Evolutionary conservation across 1,140 invertebrate genomes (phyloP).

Genomic region (Philotrypesis tridentata): DNA sequence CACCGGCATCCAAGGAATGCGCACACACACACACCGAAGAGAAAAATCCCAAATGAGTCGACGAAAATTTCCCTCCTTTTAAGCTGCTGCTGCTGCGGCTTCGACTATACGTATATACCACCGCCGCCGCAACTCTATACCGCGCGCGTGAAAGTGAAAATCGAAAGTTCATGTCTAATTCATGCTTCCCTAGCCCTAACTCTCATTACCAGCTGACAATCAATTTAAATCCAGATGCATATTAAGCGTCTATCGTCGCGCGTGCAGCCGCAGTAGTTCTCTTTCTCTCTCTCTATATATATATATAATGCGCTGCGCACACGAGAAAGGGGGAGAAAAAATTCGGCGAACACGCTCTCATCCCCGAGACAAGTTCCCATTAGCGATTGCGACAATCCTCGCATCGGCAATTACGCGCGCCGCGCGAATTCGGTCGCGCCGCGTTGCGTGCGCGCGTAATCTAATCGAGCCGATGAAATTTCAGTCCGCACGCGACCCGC

Average conservation of each 20-base stretch:
- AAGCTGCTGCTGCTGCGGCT: background rate
- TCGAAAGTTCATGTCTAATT: slow-evolving; percentile 29
- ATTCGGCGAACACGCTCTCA: background rate
- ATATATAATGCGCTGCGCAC: too few relatives aligned
- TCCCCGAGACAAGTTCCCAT: background rate
- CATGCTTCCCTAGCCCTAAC: background rate
- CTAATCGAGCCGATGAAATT: slow-evolving; percentile 27
- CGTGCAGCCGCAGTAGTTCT: too few relatives aligned
- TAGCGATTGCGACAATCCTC: background rate
- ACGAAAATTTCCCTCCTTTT: background rate
- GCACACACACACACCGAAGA: too few relatives aligned
- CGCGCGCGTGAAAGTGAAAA: background rate
- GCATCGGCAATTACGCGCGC: background rate
- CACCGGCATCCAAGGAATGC: background rate
- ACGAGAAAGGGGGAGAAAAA: too few relatives aligned
- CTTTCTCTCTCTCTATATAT: too few relatives aligned
- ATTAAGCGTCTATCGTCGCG: background rate
- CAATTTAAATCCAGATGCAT: background rate
- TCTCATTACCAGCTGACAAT: background rate
- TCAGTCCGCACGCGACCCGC: slow-evolving; percentile 5
- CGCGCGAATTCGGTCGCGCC: background rate
- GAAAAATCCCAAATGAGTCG: background rate
- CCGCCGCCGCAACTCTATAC: too few relatives aligned
- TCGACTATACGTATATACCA: too few relatives aligned
- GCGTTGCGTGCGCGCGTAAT: slow-evolving; percentile 16